Evolutionary conservation across 2,113 vertebrate genomes (phyloP).

Genomic region (Brienomyrus brachyistius): DNA sequence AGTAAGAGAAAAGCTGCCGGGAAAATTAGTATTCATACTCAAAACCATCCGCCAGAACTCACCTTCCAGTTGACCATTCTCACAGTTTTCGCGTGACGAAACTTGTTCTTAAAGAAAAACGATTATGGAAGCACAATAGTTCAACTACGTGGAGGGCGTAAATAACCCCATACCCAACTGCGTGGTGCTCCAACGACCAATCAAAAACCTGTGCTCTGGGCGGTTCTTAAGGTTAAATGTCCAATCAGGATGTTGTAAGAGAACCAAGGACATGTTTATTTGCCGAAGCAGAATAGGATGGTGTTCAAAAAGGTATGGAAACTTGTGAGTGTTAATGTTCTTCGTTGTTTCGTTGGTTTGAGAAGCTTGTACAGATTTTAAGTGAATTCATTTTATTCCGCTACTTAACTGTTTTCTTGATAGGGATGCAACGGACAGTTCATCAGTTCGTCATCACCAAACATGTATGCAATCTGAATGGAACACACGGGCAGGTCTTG

Average conservation of each 20-base stretch:
- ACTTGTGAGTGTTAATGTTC: not conserved
- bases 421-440: not conserved
- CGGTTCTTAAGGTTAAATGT: not conserved
- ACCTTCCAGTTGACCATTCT: constrained; percentile 43
- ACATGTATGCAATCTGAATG: not conserved
- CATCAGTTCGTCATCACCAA: too few species aligned
- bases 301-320: not conserved
- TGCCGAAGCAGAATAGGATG: not conserved
- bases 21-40: not conserved
- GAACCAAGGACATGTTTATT: not conserved
- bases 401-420: not conserved
- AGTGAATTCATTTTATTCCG: not conserved
- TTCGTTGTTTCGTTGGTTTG: not conserved
- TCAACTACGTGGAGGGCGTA: not conserved
- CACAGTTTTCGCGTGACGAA: not conserved
- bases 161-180: not conserved
- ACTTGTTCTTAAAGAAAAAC: not conserved
- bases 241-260: not conserved
- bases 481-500: too few species aligned
- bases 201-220: not conserved
- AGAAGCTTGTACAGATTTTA: not conserved
- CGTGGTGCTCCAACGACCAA: not conserved
- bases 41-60: not conserved
- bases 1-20: not conserved
- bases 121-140: not conserved